phyloP scores from a whole-genome alignment of 92 coral and sea anemone species.

The Palythoa heliodiscus region DNA sequence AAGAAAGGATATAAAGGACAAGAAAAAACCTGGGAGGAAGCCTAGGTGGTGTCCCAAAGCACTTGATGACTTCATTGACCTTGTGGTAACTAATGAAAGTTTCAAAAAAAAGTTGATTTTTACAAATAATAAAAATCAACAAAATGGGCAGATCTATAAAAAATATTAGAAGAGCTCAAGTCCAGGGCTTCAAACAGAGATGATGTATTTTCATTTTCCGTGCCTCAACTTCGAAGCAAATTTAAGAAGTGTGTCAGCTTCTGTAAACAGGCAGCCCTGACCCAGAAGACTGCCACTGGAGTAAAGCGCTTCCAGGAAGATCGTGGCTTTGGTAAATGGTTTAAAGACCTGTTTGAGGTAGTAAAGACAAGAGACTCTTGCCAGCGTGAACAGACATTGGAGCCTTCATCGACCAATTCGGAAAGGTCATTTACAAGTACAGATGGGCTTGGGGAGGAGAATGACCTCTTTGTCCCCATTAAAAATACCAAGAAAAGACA shows the following conservation, averaged over 20 bases:
- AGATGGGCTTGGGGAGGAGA: slow-evolving; percentile 3
- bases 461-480: not conserved
- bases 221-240: slow-evolving; percentile 40
- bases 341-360: slow-evolving; percentile 38
- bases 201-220: slow-evolving; percentile 43
- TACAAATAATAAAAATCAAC: slow-evolving; percentile 50
- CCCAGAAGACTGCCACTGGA: slow-evolving; percentile 52
- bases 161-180: slow-evolving; percentile 46
- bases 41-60: slow-evolving; percentile 41
- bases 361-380: slow-evolving; percentile 58
- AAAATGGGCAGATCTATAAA: slow-evolving; percentile 48
- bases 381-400: slow-evolving; percentile 28
- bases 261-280: slow-evolving; percentile 53
- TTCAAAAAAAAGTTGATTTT: slow-evolving; percentile 47
- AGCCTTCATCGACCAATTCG: slow-evolving; percentile 36
- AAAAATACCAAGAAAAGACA: slow-evolving; percentile 27
- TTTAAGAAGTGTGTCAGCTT: slow-evolving; percentile 46
- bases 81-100: slow-evolving; percentile 38
- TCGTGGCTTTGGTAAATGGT: slow-evolving; percentile 55
- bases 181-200: slow-evolving; percentile 27
- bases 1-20: slow-evolving; percentile 21
- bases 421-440: slow-evolving; percentile 27
- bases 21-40: slow-evolving; percentile 33
- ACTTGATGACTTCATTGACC: slow-evolving; percentile 48
- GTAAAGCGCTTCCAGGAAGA: slow-evolving; percentile 54